Percentiles rank a stretch among this genome's conserved stretches.
phyloP scores from a whole-genome alignment of 1,140 invertebrate species.

The Brachionus rubens region DNA sequence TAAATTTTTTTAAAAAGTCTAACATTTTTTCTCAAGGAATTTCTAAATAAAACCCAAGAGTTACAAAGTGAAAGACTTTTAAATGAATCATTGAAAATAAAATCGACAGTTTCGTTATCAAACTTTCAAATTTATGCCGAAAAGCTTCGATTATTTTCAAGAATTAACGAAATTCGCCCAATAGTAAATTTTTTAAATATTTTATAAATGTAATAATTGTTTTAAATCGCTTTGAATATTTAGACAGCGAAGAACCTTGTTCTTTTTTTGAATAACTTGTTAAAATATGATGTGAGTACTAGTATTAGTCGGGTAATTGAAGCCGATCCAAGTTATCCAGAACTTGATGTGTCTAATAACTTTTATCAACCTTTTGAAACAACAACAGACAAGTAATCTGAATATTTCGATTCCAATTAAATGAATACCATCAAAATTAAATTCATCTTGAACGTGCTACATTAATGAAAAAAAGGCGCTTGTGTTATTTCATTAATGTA shows the following conservation, averaged over 20 bases:
- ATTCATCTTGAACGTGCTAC: too few relatives aligned
- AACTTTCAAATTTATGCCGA: background rate
- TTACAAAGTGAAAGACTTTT: background rate
- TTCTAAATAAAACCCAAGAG: background rate
- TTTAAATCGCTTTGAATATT: background rate
- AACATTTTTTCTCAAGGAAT: background rate
- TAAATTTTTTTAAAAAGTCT: too few relatives aligned
- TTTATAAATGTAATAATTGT: background rate
- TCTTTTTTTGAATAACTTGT: background rate
- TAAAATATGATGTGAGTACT: background rate
- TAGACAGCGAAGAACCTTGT: background rate
- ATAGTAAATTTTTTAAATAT: background rate
- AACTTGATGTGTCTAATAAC: too few relatives aligned
- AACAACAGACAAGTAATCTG: too few relatives aligned
- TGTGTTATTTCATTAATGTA: too few relatives aligned
- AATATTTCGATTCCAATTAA: too few relatives aligned
- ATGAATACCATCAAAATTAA: too few relatives aligned
- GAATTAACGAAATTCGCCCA: background rate
- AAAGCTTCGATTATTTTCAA: background rate
- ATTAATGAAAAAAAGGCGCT: too few relatives aligned
- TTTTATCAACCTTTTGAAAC: too few relatives aligned
- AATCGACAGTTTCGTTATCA: background rate
- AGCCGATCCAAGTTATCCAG: too few relatives aligned
- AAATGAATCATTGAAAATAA: background rate
- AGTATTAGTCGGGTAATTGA: too few relatives aligned